Evolutionary conservation across 2,888 invertebrate species (phyloP), one percentile per base, ranked within the genome.

Genomic region (Carterocephalus palaemon): DNA sequence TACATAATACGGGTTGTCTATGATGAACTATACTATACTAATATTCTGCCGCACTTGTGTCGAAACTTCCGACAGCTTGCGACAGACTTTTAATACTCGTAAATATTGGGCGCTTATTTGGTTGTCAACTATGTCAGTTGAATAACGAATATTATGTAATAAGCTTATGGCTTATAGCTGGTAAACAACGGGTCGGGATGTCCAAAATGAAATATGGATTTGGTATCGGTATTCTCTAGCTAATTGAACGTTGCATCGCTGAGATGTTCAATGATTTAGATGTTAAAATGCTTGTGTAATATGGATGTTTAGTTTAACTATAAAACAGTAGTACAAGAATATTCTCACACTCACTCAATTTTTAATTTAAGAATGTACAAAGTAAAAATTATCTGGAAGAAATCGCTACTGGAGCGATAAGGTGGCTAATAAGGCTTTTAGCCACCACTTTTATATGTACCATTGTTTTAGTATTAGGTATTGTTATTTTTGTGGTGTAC

Each of bases 31-130:
- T n/a, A n/a, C 73, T 69, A 62, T 60, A 65, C 61, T 68, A 64
- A 68, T 65, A 66, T 65, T 59, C 57, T 50, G 52, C 46, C 47
- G 32, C 39, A 32, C 36, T 52, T 48, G 58, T 83, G 75, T 74
- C 57, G 83, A 81, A 82, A 85, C 75, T 75, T 81, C 80, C 77
- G 73, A 70, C 66, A 63, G 57, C 65, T 79, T 75, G 71, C 75
- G 64, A 75, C 72, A 76, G 58, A 61, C 58, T 60, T 56, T 60
- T 59, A 72, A 59, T 67, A n/a, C n/a, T n/a, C n/a, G n/a, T n/a
- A 68, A 54, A 63, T 72, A 73, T 72, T 69, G 67, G 67, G 66
- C 65, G 67, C 69, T 54, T 64, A 64, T 70, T 75, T 61, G 69
- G 61, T 70, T 76, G 75, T 75, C 80, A 75, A 71, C 75, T 72